Evolutionary conservation across 2,797 vertebrate species (phyloP), one percentile per base, ranked within the genome.

Genomic region (Nothura maculosa): DNA sequence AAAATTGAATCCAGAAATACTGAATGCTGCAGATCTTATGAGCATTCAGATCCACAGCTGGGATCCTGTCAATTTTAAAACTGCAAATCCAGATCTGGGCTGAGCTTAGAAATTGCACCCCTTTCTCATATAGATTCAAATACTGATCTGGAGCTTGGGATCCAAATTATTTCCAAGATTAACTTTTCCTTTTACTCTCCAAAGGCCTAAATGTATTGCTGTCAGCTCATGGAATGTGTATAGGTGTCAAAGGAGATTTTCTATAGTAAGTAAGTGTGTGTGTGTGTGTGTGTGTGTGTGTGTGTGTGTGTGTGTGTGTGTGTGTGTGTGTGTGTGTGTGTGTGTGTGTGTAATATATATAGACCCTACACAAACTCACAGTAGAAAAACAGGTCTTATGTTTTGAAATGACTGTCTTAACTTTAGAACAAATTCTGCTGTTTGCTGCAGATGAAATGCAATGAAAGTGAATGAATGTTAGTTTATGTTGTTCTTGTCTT

Each of bases 121-220:
- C 74, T 89, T 81, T 22, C 82, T 75, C 60, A 81, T 38, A 45
- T 38, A 89, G 38, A 66, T 75, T 96, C 70, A 89, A 83, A 94
- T 66, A 76, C 45, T 92, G 87, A 61, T 89, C 55, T 81, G 85
- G 87, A 92, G 43, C 24, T 89, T 48, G 28, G 36, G 60, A 89
- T 84, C 30, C 85, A 84, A 60, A 43, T 81, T 52, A 83, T 47
- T 72, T 94, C 86, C 82, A 94, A 92, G 50, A 89, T 85, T n/a
- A 94, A 85, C 47, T 83, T 93, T 90, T 32, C 27, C 58, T 43
- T 57, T 87, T 81, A 67, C 94, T 52, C 36, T 89, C 27, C 57
- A 87, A 68, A 57, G 60, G 66, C 43, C 66, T 85, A 64, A 72
- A 38, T 88, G 8, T 91, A 85, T 80, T 90, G 34, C 34, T 78